Conservation (phyloP, 2,888 invertebrate genomes). For the Apotomis capreana region DNA sequence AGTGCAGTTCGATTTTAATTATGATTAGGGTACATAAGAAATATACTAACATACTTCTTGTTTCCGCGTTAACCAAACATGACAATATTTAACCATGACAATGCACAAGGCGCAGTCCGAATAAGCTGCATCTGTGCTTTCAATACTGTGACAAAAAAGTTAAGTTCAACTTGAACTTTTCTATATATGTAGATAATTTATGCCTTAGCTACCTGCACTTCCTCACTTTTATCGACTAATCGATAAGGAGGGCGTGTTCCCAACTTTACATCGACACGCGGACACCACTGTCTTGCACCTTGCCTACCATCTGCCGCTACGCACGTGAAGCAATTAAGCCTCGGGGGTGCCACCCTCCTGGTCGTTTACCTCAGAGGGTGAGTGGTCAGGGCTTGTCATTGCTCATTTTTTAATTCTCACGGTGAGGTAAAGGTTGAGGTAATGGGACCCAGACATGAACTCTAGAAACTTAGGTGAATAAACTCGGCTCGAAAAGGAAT, state of each 20-base stretch:
- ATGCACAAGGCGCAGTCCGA: too few relatives aligned
- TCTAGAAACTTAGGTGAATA: constrained; percentile 1
- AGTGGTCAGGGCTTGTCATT: constrained; percentile 65
- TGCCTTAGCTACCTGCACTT: constrained; percentile 8
- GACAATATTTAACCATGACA: too few relatives aligned
- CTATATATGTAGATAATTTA: neutral
- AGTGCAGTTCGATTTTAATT: too few relatives aligned
- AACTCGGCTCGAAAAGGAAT: neutral
- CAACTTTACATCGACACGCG: constrained; percentile 58
- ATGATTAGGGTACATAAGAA: too few relatives aligned
- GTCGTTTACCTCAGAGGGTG: constrained; percentile 78
- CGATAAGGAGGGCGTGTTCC: constrained; percentile 52
- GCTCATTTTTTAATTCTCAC: constrained; percentile 41
- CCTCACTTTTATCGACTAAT: constrained; percentile 47
- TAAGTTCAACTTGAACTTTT: too few relatives aligned
- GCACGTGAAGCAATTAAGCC: constrained; percentile 80
- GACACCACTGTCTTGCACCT: constrained; percentile 78
- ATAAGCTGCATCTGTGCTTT: too few relatives aligned
- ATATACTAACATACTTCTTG: too few relatives aligned
- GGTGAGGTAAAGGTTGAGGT: constrained; percentile 38
- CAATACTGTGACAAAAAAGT: too few relatives aligned
- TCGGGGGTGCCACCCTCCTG: constrained; percentile 81
- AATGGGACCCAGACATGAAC: constrained; percentile 29
- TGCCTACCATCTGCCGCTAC: constrained; percentile 79
- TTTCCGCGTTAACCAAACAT: too few relatives aligned